A percentile compares a stretch with the other conserved stretches of the same genome.
These are phyloP conservation scores for Alcedo quadribrachys DNA, from an alignment of 2,797 vertebrate genomes.

Conservation along the genomic window DNA sequence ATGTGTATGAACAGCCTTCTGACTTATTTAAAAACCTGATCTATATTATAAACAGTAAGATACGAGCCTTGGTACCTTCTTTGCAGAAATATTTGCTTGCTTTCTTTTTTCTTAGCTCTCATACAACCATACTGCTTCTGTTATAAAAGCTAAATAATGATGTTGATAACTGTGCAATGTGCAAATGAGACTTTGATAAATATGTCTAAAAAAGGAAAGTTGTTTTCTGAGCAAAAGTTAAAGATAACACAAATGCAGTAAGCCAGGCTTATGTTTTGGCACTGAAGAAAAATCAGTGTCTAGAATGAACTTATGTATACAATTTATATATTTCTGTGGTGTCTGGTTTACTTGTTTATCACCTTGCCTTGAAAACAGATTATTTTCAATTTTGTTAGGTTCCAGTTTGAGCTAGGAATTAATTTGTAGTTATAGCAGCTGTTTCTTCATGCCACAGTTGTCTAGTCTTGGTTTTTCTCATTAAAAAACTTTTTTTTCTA, in stretches of 20 bases:
- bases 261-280: background rate
- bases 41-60: background rate
- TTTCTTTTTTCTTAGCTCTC: background rate
- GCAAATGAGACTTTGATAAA: background rate
- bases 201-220: background rate
- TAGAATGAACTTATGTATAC: background rate
- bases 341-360: background rate
- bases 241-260: background rate
- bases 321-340: background rate
- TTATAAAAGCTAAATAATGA: background rate
- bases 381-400: background rate
- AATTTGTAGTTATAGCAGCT: constrained; percentile 37
- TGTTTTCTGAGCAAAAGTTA: background rate
- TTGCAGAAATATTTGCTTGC: background rate
- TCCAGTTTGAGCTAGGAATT: background rate
- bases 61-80: background rate
- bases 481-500: background rate
- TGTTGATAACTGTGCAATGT: background rate
- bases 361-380: background rate
- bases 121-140: background rate
- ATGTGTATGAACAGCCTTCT: background rate
- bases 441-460: constrained; percentile 12
- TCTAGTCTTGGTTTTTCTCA: background rate
- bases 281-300: background rate
- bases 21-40: background rate